phyloP scores from a whole-genome alignment of 2,797 vertebrate species.

The Hafferia zeledoni region DNA sequence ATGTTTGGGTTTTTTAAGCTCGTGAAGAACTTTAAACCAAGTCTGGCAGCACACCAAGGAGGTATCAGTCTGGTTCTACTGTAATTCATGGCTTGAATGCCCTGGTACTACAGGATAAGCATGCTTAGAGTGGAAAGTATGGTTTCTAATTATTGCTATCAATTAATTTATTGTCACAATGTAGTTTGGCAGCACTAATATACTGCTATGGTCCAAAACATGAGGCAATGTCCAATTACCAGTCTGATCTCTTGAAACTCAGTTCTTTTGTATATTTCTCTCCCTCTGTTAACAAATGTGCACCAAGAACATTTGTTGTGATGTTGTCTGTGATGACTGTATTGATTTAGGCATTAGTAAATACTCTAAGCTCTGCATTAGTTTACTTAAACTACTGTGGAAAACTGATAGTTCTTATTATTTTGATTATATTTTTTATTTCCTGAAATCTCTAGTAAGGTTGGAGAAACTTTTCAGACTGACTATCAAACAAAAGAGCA shows the following conservation, averaged over 20 bases:
- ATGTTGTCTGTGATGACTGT: not conserved
- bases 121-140: not conserved
- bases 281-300: not conserved
- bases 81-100: not conserved
- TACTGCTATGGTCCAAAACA: not conserved
- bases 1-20: not conserved
- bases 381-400: not conserved
- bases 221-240: not conserved
- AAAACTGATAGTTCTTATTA: not conserved
- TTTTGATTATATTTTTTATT: not conserved
- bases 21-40: not conserved
- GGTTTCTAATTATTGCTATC: not conserved
- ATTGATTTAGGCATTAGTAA: not conserved
- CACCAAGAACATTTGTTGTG: not conserved
- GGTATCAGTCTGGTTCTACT: not conserved
- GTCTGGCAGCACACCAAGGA: not conserved
- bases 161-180: not conserved
- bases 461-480: not conserved
- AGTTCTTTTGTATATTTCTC: not conserved
- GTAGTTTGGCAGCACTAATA: not conserved
- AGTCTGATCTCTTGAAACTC: not conserved
- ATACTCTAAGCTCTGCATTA: not conserved
- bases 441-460: not conserved
- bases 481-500: not conserved
- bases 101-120: not conserved